Evolutionary conservation across 1,140 invertebrate genomes (phyloP), one percentile per base, ranked within the genome.

Genomic region (Galleria mellonella): DNA sequence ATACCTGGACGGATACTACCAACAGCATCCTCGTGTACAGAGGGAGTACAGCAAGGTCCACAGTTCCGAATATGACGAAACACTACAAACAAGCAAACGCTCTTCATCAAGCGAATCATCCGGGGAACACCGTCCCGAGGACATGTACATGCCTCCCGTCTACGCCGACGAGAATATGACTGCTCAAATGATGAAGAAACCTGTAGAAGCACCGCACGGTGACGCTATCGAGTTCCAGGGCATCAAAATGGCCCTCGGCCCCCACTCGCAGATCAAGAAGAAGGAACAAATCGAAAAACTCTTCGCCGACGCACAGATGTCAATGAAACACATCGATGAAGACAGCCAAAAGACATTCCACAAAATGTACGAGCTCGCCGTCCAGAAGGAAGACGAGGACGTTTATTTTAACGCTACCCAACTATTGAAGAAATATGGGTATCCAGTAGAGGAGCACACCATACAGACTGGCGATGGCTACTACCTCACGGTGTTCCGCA

Each of bases 391-490:
- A 9, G 46, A 61, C 9, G 66, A 74, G 45, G 67, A 73, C 11
- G 47, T 39, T 7, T 41, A 63, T 15, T 49, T 66, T 2, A 73
- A 75, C 48, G 62, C 73, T 14, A 74, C 75, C 2, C 51, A 83
- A 36, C 53, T 85, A 2, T 51, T 82, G 3, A 56, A 65, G 35
- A 70, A 83, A 32, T 66, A 87, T 40, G 86, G 90, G 4, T 92
- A 92, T 55, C 74, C 81, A 1, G 84, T 86, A 2, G 91, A 92
- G 70, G 76, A 84, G 33, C 87, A 90, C 53, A 64, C 65, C 1
- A 81, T 91, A 1, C 78, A 70, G 33, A 92, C 91, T 4, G 86
- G 88, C 12, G 91, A 92, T 66, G 90, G 89, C 1, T 92, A 91
- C 64, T 65, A 88, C 4, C 75, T 92, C 29, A 87, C 81, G 27